phyloP scores from a whole-genome alignment of 1,140 invertebrate species.

The Leptestheria dahalacensis region DNA sequence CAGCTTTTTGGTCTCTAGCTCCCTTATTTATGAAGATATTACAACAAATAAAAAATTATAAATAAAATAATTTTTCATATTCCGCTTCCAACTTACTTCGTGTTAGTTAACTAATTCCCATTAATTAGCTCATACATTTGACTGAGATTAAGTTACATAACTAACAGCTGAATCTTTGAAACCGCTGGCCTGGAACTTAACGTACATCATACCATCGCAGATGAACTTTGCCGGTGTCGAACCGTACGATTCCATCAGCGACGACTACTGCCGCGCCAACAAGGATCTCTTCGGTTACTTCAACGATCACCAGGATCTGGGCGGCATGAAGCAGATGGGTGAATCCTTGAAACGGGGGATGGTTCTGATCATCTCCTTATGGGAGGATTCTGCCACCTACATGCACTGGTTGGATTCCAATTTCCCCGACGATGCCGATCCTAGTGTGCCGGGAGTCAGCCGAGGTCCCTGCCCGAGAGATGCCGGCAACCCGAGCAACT shows the following conservation, averaged over 20 bases:
- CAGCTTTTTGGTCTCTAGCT: no score
- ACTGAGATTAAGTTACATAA: no score
- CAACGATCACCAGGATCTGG: constrained; percentile 15
- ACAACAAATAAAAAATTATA: no score
- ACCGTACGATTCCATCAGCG: constrained; percentile 18
- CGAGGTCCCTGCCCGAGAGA: constrained; percentile 18
- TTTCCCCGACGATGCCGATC: constrained; percentile 16
- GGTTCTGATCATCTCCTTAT: constrained; percentile 18
- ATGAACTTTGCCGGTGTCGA: constrained; percentile 12
- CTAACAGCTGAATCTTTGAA: no score
- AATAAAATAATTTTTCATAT: no score
- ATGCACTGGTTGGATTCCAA: constrained; percentile 19
- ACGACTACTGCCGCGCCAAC: constrained; percentile 14
- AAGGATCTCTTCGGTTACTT: constrained; percentile 17
- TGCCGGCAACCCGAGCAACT: constrained; percentile 15
- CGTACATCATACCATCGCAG: neutral
- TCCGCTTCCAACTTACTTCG: no score
- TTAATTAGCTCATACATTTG: no score
- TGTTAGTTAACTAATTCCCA: no score
- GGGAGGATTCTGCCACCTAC: constrained; percentile 18
- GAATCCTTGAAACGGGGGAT: constrained; percentile 16
- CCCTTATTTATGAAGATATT: no score
- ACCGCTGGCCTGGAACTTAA: no score
- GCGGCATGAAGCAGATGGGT: constrained; percentile 18
- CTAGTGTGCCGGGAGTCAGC: constrained; percentile 16